phyloP scores from a whole-genome alignment of 2,888 invertebrate genomes.

The Dioctria rufipes region DNA sequence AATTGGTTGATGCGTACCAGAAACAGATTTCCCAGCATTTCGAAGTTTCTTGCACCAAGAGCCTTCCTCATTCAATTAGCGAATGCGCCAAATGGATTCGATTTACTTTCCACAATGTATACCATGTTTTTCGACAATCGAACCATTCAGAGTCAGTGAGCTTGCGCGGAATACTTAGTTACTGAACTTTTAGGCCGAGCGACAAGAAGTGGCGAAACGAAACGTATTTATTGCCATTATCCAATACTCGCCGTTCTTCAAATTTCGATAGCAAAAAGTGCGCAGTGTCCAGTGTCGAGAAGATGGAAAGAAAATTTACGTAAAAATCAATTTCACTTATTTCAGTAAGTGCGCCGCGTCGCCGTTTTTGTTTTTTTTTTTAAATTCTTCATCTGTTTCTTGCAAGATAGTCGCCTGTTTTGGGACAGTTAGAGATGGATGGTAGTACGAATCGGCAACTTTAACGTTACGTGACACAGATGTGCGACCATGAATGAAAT shows the following conservation, averaged over 20 bases:
- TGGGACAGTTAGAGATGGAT: conserved; percentile 39
- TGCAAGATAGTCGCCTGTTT: conserved; percentile 16
- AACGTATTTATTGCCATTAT: conserved; percentile 38
- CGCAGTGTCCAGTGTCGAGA: conserved; percentile 10
- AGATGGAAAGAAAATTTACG: conserved; percentile 52
- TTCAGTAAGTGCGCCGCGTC: conserved; percentile 14
- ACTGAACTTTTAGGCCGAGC: neutral
- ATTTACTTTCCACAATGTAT: conserved; percentile 49
- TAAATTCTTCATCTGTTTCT: conserved; percentile 14
- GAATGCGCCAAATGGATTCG: conserved; percentile 53
- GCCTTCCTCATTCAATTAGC: conserved; percentile 51
- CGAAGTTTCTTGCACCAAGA: conserved; percentile 11
- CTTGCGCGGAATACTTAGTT: conserved; percentile 46
- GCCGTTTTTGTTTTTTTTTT: neutral
- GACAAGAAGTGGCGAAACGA: conserved; percentile 49
- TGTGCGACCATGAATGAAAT: conserved; percentile 55
- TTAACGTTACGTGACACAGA: conserved; percentile 52
- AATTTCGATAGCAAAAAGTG: conserved; percentile 37
- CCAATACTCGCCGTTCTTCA: conserved; percentile 24
- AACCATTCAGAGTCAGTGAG: conserved; percentile 50
- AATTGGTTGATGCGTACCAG: conserved; percentile 34
- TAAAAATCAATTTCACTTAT: conserved; percentile 55
- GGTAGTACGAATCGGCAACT: conserved; percentile 25
- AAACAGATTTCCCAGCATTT: conserved; percentile 28
- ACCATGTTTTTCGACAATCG: conserved; percentile 42